phyloP scores from a whole-genome alignment of 2,797 vertebrate species.

The Champsocephalus gunnari region DNA sequence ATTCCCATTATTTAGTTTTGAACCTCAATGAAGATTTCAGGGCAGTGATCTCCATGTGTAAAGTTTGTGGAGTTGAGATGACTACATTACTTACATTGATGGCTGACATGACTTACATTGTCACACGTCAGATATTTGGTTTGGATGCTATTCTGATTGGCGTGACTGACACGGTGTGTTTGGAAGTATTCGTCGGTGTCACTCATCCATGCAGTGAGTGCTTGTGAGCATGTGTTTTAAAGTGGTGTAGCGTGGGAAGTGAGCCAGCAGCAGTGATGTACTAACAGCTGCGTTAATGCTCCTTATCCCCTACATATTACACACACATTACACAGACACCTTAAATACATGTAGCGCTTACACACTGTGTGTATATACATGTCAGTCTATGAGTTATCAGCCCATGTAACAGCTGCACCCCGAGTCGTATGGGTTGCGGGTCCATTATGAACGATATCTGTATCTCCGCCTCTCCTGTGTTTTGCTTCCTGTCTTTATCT shows the following conservation, averaged over 20 bases:
- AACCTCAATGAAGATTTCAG: not conserved
- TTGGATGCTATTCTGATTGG: not conserved
- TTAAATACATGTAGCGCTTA: conserved; percentile 10
- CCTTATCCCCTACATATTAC: conserved; percentile 23
- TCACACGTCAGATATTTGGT: not conserved
- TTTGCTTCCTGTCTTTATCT: conserved; percentile 52
- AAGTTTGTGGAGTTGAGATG: not conserved
- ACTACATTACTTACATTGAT: not conserved
- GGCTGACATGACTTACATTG: not conserved
- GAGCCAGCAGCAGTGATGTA: conserved; percentile 15
- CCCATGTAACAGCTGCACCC: conserved; percentile 56
- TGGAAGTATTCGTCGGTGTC: not conserved
- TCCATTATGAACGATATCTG: conserved; percentile 47
- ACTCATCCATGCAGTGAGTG: not conserved
- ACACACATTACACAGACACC: conserved; percentile 3
- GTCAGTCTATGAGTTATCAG: conserved; percentile 28
- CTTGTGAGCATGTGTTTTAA: not conserved
- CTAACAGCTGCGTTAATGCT: conserved; percentile 61
- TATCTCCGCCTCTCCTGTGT: not conserved
- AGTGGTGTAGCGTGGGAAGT: conserved; percentile 10
- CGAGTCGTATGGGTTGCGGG: conserved; percentile 7
- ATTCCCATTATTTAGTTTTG: not conserved
- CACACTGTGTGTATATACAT: not conserved
- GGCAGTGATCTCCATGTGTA: not conserved
- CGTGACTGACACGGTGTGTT: not conserved